Evolutionary conservation across 1,140 invertebrate species (phyloP).

Genomic region (Nephila pilipes): DNA sequence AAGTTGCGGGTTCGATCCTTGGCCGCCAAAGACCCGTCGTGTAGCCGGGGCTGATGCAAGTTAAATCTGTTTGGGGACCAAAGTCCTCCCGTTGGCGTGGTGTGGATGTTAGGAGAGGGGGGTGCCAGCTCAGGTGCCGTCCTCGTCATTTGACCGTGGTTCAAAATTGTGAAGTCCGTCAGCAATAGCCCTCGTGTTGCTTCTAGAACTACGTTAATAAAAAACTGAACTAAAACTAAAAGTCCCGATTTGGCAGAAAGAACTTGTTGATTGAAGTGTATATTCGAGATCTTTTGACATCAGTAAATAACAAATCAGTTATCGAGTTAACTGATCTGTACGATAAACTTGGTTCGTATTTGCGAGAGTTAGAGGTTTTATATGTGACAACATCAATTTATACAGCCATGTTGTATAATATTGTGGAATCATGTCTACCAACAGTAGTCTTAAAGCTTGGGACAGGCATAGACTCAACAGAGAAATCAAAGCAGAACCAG

Average conservation of each 20-base stretch:
- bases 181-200: no score
- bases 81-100: not conserved
- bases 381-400: not conserved
- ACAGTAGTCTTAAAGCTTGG: no score
- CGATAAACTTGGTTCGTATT: no score
- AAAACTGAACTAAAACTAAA: not conserved
- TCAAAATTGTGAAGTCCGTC: no score
- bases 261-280: not conserved
- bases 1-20: no score
- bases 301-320: not conserved
- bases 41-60: not conserved
- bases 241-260: not conserved
- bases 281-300: constrained; percentile 1
- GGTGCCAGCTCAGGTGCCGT: no score
- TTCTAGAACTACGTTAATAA: no score
- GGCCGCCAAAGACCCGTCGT: no score
- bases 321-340: not conserved
- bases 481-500: not conserved
- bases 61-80: no score
- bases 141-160: no score
- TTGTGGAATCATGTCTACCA: not conserved
- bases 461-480: not conserved
- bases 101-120: no score
- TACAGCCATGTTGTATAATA: not conserved
- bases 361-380: constrained; percentile 53